phyloP scores from a whole-genome alignment of 2,888 invertebrate species.

The Charanyca ferruginea region DNA sequence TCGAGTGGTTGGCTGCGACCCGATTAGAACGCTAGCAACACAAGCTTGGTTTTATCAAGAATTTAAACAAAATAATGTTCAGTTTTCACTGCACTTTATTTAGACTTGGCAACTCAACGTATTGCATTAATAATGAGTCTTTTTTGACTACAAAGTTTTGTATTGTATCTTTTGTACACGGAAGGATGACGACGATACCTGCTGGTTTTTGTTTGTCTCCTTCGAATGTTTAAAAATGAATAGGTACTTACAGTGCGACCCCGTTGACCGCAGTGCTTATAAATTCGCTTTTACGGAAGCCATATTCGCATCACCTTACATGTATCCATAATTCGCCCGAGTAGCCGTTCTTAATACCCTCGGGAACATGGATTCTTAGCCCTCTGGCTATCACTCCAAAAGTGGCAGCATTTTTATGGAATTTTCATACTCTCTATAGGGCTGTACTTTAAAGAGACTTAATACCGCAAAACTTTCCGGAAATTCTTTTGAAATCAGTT shows the following conservation, averaged over 20 bases:
- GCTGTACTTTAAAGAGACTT: background rate
- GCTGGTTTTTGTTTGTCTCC: background rate
- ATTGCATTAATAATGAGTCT: constrained; percentile 3
- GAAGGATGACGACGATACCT: background rate
- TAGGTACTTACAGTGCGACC: background rate
- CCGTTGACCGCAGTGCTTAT: background rate
- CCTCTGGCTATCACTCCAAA: constrained; percentile 6
- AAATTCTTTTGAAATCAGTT: constrained; percentile 28
- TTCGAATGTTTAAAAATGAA: background rate
- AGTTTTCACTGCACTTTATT: background rate
- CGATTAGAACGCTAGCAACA: constrained; percentile 24
- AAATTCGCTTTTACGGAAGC: background rate
- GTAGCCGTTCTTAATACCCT: constrained; percentile 23
- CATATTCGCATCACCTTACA: background rate
- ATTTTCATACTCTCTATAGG: constrained; percentile 14
- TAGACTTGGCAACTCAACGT: background rate
- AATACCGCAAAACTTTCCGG: background rate
- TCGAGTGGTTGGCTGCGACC: constrained; percentile 40
- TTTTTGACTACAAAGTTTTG: background rate
- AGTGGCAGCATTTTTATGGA: constrained; percentile 13
- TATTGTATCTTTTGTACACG: background rate
- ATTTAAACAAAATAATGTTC: background rate
- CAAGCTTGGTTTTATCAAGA: constrained; percentile 14
- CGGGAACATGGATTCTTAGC: constrained; percentile 7
- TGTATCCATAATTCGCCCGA: background rate